Base-by-base conservation (phyloP, 2,888 invertebrate genomes). In the Acronicta alni region DNA sequence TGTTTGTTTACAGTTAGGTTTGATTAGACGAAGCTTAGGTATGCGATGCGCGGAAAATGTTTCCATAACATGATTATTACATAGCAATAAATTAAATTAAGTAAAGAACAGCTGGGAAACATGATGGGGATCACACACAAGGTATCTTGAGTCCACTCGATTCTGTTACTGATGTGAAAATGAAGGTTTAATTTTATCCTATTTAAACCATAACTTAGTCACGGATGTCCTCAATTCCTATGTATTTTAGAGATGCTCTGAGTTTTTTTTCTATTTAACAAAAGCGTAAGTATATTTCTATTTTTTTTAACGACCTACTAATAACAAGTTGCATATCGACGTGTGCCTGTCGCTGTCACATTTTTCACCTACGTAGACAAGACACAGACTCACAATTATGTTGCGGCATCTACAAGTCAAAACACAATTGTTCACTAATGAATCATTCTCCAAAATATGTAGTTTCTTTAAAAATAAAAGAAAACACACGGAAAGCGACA, bases 381-480 rank as follows among this genome's bases (percentile, higher is more conserved):
- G 39, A 68, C 54, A 47, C 48, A 69, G 63, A 26, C 47, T 54
- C 16, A 39, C 16, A 17, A 37, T 51, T 48, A 57, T 46, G 38
- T 58, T 16, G 35, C 46, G 39, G 35, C 57, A 43, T 57, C 58
- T 41, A 57, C 32, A 43, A 53, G 39, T 49, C 57, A 47, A 18
- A 54, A 44, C 18, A 51, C 45, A 59, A 59, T 65, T 71, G 62
- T 65, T 53, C 32, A 46, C 43, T 46, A 61, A 62, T 73, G 57
- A 66, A 54, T 73, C 61, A 77, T 51, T 44, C 55, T 48, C 35
- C 12, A 18, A 57, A 62, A 57, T 44, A 45, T 42, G n/a, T 42
- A 43, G 39, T 57, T 58, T 66, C 54, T 55, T 55, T 44, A 15
- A 49, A 61, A 72, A 57, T 43, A 37, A 57, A 53, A 70, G 35